These are phyloP conservation scores for Sinosuthora webbiana DNA, from an alignment of 2,113 vertebrate species.

Conservation along the genomic window DNA sequence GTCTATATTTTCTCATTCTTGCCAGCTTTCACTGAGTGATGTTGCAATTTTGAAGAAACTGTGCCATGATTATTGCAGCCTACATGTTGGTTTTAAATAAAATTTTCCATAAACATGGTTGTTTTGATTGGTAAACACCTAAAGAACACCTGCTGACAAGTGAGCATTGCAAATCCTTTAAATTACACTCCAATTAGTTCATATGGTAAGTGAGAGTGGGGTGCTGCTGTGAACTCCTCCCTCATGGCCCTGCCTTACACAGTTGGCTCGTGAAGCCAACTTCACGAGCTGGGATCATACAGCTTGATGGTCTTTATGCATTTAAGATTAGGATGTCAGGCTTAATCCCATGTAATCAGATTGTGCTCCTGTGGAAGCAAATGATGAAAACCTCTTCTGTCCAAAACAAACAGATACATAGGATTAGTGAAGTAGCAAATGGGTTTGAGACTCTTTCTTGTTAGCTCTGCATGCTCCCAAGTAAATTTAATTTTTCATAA, in stretches of 20 bases:
- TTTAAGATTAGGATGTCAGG: background rate
- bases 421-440: background rate
- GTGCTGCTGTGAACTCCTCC: background rate
- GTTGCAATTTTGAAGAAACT: slow-evolving; percentile 14
- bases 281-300: background rate
- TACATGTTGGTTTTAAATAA: slow-evolving; percentile 49
- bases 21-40: background rate
- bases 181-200: slow-evolving; percentile 9
- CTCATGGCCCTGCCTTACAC: background rate
- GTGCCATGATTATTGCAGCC: slow-evolving; percentile 27
- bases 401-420: background rate
- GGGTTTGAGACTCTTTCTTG: background rate
- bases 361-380: background rate
- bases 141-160: slow-evolving; percentile 42
- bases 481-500: background rate
- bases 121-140: slow-evolving; percentile 24
- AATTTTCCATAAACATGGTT: slow-evolving; percentile 42
- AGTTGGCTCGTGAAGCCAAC: too few relatives aligned
- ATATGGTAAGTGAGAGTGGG: background rate
- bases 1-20: slow-evolving; percentile 3
- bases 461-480: background rate
- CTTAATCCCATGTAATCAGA: slow-evolving; percentile 1
- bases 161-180: background rate
- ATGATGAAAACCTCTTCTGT: background rate
- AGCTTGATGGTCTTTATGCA: background rate